These are phyloP conservation scores for Acipenser oxyrinchus DNA, from an alignment of 2,797 vertebrate genomes.

Conservation along the genomic window DNA sequence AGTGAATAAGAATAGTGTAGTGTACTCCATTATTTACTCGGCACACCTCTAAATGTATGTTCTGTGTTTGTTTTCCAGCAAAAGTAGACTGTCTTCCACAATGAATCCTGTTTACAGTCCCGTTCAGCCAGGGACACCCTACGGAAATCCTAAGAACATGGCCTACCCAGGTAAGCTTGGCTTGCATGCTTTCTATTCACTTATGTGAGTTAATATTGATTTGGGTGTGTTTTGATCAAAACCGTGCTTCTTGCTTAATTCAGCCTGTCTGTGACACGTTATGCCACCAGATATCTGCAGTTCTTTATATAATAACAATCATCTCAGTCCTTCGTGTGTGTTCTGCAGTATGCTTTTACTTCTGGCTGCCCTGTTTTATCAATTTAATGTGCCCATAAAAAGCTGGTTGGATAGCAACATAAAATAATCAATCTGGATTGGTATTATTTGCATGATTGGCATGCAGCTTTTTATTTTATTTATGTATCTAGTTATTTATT, in stretches of 20 bases:
- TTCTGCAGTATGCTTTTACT: not conserved
- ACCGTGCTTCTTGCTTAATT: not conserved
- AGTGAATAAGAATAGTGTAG: too few species aligned
- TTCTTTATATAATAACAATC: not conserved
- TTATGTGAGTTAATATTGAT: not conserved
- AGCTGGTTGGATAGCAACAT: too few species aligned
- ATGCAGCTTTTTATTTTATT: too few species aligned
- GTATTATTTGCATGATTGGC: too few species aligned
- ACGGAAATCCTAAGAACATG: conserved; percentile 97
- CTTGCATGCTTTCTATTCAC: not conserved
- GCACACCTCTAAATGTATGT: conserved; percentile 9
- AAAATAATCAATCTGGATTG: too few species aligned
- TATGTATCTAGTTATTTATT: too few species aligned
- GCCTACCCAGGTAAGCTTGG: conserved; percentile 78
- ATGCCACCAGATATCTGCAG: not conserved
- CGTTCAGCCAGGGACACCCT: conserved; percentile 90
- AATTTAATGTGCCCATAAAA: too few species aligned
- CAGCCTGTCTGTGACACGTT: not conserved
- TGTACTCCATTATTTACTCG: too few species aligned
- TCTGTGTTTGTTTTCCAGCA: conserved; percentile 45
- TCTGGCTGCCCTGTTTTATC: too few species aligned
- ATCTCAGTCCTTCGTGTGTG: conserved; percentile 31
- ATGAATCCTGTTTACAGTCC: conserved; percentile 99
- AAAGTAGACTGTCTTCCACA: conserved; percentile 81
- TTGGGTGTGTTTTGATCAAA: too few species aligned